Evolutionary conservation across 2,797 vertebrate genomes (phyloP).

Genomic region (Masticophis lateralis): DNA sequence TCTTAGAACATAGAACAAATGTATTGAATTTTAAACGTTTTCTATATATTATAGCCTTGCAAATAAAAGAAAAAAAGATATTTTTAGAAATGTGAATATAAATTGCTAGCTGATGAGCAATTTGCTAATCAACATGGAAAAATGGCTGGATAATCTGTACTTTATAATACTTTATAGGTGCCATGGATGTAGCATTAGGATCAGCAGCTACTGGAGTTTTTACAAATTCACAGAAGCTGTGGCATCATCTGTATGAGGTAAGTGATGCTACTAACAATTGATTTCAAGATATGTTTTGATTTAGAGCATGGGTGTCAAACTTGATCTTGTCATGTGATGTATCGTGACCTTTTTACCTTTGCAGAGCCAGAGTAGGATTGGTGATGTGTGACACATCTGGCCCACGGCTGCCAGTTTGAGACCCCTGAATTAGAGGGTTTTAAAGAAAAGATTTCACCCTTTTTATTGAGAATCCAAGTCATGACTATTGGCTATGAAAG

Average conservation of each 20-base stretch:
- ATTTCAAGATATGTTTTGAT: not conserved
- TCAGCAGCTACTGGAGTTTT: conserved; percentile 95
- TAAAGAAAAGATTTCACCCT: not conserved
- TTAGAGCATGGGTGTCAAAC: not conserved
- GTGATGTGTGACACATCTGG: not conserved
- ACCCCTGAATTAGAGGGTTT: not conserved
- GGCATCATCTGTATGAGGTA: conserved; percentile 88
- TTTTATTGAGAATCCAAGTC: not conserved
- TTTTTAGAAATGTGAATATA: not conserved
- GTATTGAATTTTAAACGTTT: not conserved
- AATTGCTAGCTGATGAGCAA: not conserved
- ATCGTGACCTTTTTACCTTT: not conserved
- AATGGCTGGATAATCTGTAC: not conserved
- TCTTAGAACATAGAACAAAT: not conserved
- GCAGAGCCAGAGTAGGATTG: not conserved
- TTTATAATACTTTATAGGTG: conserved; percentile 74
- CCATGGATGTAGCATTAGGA: conserved; percentile 91
- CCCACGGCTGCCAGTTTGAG: not conserved
- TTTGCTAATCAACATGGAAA: not conserved
- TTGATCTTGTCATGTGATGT: not conserved
- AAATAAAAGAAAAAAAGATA: not conserved
- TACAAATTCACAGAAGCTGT: conserved; percentile 94
- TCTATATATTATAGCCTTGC: not conserved
- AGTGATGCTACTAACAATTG: not conserved
- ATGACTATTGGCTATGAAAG: not conserved